These are phyloP conservation scores for Aethes cnicana DNA, from an alignment of 2,888 invertebrate species.

Conservation along the genomic window DNA sequence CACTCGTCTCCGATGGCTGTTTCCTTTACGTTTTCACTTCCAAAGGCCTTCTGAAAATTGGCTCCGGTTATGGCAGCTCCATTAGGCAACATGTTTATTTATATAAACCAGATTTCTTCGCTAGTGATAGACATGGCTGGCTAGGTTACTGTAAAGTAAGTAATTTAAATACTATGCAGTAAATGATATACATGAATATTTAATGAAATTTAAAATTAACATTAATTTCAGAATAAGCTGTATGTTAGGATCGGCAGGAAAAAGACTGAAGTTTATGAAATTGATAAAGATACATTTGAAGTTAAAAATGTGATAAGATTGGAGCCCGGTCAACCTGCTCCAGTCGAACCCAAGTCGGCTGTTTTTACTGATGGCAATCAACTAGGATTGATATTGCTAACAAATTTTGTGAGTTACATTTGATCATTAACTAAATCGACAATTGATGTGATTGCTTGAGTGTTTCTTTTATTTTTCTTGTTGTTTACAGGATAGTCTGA, in stretches of 20 bases:
- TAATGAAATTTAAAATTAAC: neutral
- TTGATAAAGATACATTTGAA: constrained; percentile 69
- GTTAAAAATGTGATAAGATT: constrained; percentile 57
- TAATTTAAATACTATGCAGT: too few species aligned
- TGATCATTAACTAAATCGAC: neutral
- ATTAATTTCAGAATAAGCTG: constrained; percentile 86
- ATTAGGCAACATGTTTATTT: constrained; percentile 94
- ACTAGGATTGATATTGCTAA: constrained; percentile 76
- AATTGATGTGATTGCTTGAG: neutral
- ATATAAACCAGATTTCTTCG: constrained; percentile 90
- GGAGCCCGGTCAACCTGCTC: constrained; percentile 56
- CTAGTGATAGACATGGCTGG: constrained; percentile 90
- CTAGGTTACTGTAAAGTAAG: constrained; percentile 91
- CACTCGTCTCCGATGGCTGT: constrained; percentile 94
- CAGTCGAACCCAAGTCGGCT: constrained; percentile 63
- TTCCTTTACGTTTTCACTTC: constrained; percentile 93
- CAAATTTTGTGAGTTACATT: constrained; percentile 60
- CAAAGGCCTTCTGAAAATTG: constrained; percentile 94
- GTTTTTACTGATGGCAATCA: constrained; percentile 74
- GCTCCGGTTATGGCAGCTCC: constrained; percentile 96
- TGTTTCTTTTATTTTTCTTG: neutral
- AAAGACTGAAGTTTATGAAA: constrained; percentile 72
- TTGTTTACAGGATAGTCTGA: constrained; percentile 62
- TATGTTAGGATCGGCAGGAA: constrained; percentile 87
- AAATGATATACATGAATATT: neutral